Conservation (phyloP, 2,888 invertebrate species). For the Polydrusus pterygomalis region DNA sequence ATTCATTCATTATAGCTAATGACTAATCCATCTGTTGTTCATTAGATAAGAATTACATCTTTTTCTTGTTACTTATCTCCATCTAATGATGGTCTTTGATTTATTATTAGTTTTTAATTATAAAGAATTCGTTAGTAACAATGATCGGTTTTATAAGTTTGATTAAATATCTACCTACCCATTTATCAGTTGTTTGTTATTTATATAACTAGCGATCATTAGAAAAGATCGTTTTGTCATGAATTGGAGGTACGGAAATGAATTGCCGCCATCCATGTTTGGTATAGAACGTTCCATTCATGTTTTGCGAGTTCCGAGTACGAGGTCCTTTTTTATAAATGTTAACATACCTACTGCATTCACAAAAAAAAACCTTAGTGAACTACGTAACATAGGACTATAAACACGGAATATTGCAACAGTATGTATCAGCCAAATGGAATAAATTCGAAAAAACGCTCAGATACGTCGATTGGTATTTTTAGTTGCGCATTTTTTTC, state of each 20-base stretch:
- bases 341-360: too few relatives aligned
- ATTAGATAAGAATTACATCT: constrained; percentile 49
- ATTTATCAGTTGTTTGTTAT: neutral
- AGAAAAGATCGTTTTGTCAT: neutral
- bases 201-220: neutral
- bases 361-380: too few relatives aligned
- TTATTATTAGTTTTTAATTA: constrained; percentile 46
- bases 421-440: too few relatives aligned
- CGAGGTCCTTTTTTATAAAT: neutral
- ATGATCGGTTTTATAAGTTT: neutral
- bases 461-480: too few relatives aligned
- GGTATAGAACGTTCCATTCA: too few relatives aligned
- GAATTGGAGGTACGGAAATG: too few relatives aligned
- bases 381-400: too few relatives aligned
- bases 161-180: constrained; percentile 2
- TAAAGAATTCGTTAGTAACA: constrained; percentile 9
- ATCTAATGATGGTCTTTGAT: constrained; percentile 40
- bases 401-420: too few relatives aligned
- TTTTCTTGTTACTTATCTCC: constrained; percentile 26
- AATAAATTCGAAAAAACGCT: too few relatives aligned
- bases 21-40: constrained; percentile 52
- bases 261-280: too few relatives aligned
- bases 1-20: constrained; percentile 48
- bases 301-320: too few relatives aligned
- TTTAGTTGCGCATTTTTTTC: too few relatives aligned